phyloP scores from a whole-genome alignment of 2,113 vertebrate genomes.

The Dinomys branickii region DNA sequence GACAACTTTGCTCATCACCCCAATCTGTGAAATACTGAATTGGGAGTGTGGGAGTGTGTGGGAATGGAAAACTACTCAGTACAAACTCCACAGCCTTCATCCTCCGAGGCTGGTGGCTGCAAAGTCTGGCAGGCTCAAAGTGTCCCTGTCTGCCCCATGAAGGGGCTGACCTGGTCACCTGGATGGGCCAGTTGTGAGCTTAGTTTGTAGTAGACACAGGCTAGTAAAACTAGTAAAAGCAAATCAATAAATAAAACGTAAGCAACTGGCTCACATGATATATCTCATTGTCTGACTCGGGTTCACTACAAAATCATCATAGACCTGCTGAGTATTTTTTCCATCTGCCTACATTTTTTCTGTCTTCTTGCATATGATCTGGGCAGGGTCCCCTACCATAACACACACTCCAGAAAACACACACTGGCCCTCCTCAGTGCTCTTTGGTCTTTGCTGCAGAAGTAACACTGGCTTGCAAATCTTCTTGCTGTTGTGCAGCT shows the following conservation, averaged over 20 bases:
- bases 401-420: conserved; percentile 19
- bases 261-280: background rate
- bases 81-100: background rate
- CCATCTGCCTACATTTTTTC: background rate
- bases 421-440: background rate
- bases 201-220: background rate
- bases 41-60: background rate
- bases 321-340: background rate
- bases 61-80: conserved; percentile 32
- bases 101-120: background rate
- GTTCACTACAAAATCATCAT: background rate
- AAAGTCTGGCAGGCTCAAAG: background rate
- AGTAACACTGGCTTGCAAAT: conserved; percentile 52
- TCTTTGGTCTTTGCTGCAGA: conserved; percentile 15
- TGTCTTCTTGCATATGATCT: background rate
- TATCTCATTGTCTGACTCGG: background rate
- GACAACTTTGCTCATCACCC: conserved; percentile 54
- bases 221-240: background rate
- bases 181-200: background rate
- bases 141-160: background rate
- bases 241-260: background rate
- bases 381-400: background rate
- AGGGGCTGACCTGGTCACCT: background rate
- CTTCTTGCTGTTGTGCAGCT: conserved; percentile 30
- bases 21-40: conserved; percentile 44